A percentile compares a stretch with the other conserved stretches of the same genome.
Evolutionary conservation across 2,888 invertebrate species (phyloP).

Genomic region (Netelia virgata): DNA sequence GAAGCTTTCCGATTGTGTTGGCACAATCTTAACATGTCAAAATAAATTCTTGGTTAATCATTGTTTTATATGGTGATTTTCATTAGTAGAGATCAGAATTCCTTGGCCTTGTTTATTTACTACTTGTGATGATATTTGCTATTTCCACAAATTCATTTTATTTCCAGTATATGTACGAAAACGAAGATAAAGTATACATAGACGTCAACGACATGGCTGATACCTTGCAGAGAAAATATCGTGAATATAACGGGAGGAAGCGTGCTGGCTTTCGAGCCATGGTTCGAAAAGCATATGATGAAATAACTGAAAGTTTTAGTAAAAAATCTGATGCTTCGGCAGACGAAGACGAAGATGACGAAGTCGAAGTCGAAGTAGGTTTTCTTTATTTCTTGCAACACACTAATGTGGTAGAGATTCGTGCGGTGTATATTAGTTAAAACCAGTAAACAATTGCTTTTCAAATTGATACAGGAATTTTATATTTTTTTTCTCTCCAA

Average conservation of each 20-base stretch:
- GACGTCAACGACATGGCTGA: constrained; percentile 95
- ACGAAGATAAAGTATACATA: constrained; percentile 92
- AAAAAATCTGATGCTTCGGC: constrained; percentile 81
- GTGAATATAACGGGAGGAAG: constrained; percentile 93
- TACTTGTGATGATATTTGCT: neutral
- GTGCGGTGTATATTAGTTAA: neutral
- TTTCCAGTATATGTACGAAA: constrained; percentile 91
- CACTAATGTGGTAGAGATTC: neutral
- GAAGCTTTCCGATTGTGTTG: too few relatives aligned
- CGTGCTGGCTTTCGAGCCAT: constrained; percentile 91
- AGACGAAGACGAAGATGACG: constrained; percentile 85
- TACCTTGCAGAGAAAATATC: constrained; percentile 90
- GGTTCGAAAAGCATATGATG: constrained; percentile 90
- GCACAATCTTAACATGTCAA: too few relatives aligned
- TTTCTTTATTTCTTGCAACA: neutral
- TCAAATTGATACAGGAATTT: too few relatives aligned
- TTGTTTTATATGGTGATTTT: too few relatives aligned
- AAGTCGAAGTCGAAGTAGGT: constrained; percentile 83
- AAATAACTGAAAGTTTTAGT: constrained; percentile 86
- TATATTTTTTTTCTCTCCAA: too few relatives aligned
- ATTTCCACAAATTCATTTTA: constrained; percentile 54
- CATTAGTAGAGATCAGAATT: too few relatives aligned
- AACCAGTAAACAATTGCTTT: neutral
- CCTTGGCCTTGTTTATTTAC: constrained; percentile 6
- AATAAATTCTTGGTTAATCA: too few relatives aligned